Evolutionary conservation across 2,113 vertebrate genomes (phyloP), one percentile per base, ranked within the genome.

Genomic region (Beaufortia kweichowensis): DNA sequence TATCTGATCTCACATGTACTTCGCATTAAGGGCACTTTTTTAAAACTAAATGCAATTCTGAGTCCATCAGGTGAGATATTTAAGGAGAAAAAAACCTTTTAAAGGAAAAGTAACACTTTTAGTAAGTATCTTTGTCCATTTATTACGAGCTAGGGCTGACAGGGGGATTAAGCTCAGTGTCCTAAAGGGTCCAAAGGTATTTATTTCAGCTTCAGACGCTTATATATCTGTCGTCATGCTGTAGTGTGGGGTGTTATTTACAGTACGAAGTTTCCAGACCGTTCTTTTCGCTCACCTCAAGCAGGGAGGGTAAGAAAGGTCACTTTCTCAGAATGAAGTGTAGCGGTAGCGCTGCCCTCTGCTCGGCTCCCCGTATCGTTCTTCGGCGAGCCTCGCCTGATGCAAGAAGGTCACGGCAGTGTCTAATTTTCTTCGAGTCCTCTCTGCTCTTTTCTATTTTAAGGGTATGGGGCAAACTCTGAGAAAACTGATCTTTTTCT

Each of bases 31-130:
- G 46, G 68, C 43, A 53, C 68, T 79, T 31, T 29, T 31, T 79
- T 65, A 62, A 61, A 39, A 53, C 43, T 68, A 81, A 79, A 79
- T 73, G 81, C 21, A 79, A 79, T 82, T 82, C 55, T 56, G 60
- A 79, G 60, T 46, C 66, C 66, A 82, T 79, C 71, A 82, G 28
- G 74, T 56, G 21, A 57, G 53, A 83, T 33, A 63, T 75, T 74
- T 50, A 61, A 43, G 63, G 41, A 19, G n/a, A 56, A 33, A 64
- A 65, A 74, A 73, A 46, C 50, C 62, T 62, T 83, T 79, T 68
- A 74, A 66, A 60, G 65, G 41, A 21, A 62, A 74, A 62, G 28
- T 50, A 63, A 66, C 61, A 43, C 46, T 35, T 76, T 76, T 61
- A 33, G 61, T 65, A 39, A 77, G 57, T 63, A 48, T 73, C 56